Evolutionary conservation across 2,113 vertebrate genomes (phyloP), one percentile per base, ranked within the genome.

Genomic region (Ariopsis seemanni): DNA sequence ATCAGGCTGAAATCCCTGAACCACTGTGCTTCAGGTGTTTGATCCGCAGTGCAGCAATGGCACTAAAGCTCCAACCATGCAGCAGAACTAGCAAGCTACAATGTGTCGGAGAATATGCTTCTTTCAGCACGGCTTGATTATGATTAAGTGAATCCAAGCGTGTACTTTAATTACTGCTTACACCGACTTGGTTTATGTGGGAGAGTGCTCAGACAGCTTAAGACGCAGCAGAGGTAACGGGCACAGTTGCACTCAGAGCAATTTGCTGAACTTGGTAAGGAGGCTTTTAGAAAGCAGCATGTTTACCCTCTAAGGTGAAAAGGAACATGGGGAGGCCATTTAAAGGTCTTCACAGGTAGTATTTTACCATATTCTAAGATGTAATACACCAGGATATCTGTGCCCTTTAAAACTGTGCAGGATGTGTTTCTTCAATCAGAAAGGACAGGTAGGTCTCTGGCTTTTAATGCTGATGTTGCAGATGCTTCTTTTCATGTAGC

Each of bases 161-260:
- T 94, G 93, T 94, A 94, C 93, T 95, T 94, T 95, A 95, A 95
- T 95, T 94, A 95, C 92, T 94, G 92, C 92, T 94, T 94, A 93
- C 92, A 94, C 92, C 87, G 91, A 79, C 89, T 91, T 85, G 94
- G 94, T 94, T 93, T 94, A 93, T 93, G 93, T 93, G 92, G 86
- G 85, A 89, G 91, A 63, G 91, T 92, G 91, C 65, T 87, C 90
- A 87, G 90, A 92, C 92, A 88, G 92, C 90, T 92, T 91, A 93
- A 91, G 92, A 93, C 89, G 86, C 91, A 93, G 91, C 91, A 90
- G 93, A 89, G 88, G 85, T 91, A 86, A 91, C 90, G 84, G 89
- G 88, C 84, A 87, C 67, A 83, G 91, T 85, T 69, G 75, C 87
- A 88, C 58, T 85, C 63, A 65, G 86, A 84, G 88, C 90, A 88